Evolutionary conservation across 2,888 invertebrate genomes (phyloP).

Genomic region (Papilio elwesi): DNA sequence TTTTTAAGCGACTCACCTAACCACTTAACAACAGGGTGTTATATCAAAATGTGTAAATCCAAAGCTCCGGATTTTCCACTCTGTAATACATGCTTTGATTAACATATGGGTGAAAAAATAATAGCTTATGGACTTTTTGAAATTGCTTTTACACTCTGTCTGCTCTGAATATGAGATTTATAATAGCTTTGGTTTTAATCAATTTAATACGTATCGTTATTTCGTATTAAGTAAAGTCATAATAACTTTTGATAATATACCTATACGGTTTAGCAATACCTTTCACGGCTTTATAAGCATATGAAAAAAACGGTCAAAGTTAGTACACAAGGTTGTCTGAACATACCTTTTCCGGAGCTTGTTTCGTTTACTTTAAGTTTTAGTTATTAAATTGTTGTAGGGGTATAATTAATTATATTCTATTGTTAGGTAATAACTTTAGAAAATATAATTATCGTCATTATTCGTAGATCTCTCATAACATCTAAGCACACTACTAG

Average conservation of each 20-base stretch:
- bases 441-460: too few relatives aligned
- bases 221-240: neutral
- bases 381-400: too few relatives aligned
- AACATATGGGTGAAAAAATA: slow-evolving; percentile 24
- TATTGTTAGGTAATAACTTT: too few relatives aligned
- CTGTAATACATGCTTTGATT: slow-evolving; percentile 21
- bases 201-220: slow-evolving; percentile 3
- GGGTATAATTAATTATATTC: too few relatives aligned
- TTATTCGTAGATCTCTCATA: too few relatives aligned
- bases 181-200: slow-evolving; percentile 27
- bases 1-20: too few relatives aligned
- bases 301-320: neutral
- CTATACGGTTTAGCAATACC: neutral
- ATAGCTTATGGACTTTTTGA: slow-evolving; percentile 25
- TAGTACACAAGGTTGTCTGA: too few relatives aligned
- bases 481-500: too few relatives aligned
- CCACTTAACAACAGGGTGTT: too few relatives aligned
- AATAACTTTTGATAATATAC: neutral
- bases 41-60: slow-evolving; percentile 13
- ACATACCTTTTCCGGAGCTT: too few relatives aligned
- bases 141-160: slow-evolving; percentile 31
- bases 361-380: too few relatives aligned
- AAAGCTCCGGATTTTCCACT: slow-evolving; percentile 18
- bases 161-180: slow-evolving; percentile 28
- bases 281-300: neutral